Conservation (phyloP, 1,140 invertebrate species). For the Agraylea sexmaculata region DNA sequence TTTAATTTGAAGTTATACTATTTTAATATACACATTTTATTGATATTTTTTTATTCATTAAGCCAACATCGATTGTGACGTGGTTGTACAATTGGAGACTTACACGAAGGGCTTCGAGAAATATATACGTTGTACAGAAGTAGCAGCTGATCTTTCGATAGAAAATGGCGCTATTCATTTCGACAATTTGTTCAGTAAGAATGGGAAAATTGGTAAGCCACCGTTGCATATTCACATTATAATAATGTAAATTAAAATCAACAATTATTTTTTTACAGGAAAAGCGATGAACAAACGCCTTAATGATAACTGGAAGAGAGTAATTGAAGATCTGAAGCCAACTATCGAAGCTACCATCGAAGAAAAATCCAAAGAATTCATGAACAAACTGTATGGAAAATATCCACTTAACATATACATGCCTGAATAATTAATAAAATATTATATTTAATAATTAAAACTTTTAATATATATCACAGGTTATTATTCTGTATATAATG, state of each 20-base stretch:
- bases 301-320: conserved; percentile 1
- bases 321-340: conserved; percentile 9
- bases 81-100: conserved; percentile 39
- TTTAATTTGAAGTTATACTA: conserved; percentile 13
- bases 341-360: conserved; percentile 1
- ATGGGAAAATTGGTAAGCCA: conserved; percentile 37
- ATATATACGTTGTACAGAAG: conserved; percentile 42
- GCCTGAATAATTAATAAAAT: neutral
- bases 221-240: neutral
- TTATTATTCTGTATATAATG: too few relatives aligned
- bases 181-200: conserved; percentile 50
- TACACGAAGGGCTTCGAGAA: conserved; percentile 18
- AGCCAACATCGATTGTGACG: conserved; percentile 46
- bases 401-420: neutral
- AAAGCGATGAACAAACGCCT: conserved; percentile 5
- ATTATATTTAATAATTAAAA: too few relatives aligned
- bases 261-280: conserved; percentile 9
- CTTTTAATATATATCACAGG: too few relatives aligned
- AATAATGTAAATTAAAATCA: conserved; percentile 3
- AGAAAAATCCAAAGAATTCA: conserved; percentile 5
- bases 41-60: conserved; percentile 20
- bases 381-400: neutral
- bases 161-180: conserved; percentile 41
- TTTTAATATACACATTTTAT: conserved; percentile 1
- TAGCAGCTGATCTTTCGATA: conserved; percentile 43